Base-by-base conservation (phyloP, 2,797 vertebrate genomes). In the Catostomus latipinnis region DNA sequence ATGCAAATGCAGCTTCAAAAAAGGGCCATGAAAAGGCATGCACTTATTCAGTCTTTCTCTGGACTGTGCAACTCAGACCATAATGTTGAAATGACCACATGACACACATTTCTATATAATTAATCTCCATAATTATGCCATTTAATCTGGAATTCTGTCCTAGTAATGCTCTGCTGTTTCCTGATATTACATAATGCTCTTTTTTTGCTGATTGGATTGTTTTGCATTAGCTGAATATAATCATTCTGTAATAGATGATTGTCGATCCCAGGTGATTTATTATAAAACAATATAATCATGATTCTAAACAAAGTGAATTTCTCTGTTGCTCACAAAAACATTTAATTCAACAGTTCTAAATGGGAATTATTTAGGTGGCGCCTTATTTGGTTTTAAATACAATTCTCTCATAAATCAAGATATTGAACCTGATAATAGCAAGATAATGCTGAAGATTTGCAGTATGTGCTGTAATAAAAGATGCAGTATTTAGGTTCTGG, bases 101-200 rank as follows among this genome's bases (percentile, higher is more conserved):
- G 66, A 71, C 57, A 58, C n/a, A 22, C 11, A 69, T 56, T 82
- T 45, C 49, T 52, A 18, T 45, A 22, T 69, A 52, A 54, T 77
- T 76, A 71, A 82, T 82, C 54, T 77, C 45, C 46, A 68, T 56
- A 73, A 78, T 78, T 73, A 82, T 48, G 2, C 8, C 5, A 58
- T 82, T 77, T 71, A 60, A 66, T 72, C 8, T 65, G 8, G 7
- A 56, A 62, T 71, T 6, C 72, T 67, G 66, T 66, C 49, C 12
- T 52, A 12, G 46, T 74, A 71, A 71, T 71, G 58, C 58, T 62
- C 76, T 9, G 65, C 60, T 74, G 34, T 45, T 49, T 56, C 58
- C 61, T 65, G 54, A 43, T 50, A 71, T 53, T 69, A n/a, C 18
- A 78, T 22, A 57, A 9, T 61, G 57, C 8, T 22, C 11, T 67